These are phyloP conservation scores for Rhynchopsitta pachyrhyncha DNA, from an alignment of 2,113 vertebrate species.

Conservation along the genomic window DNA sequence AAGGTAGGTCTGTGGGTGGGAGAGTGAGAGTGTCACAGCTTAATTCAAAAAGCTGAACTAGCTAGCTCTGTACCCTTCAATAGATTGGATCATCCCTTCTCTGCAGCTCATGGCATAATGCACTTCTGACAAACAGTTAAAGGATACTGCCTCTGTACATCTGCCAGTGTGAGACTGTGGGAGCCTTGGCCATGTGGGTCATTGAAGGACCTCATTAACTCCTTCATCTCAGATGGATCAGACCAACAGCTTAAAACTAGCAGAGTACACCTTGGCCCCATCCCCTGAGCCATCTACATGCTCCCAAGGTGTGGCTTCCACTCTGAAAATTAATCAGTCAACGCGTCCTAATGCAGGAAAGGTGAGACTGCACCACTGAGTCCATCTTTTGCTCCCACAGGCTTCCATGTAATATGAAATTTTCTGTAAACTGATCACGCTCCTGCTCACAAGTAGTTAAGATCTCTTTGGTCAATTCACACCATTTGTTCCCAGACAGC, in stretches of 20 bases:
- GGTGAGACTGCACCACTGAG: no score
- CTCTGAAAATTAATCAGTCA: not conserved
- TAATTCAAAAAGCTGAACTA: not conserved
- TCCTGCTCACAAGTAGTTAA: not conserved
- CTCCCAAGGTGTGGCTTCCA: not conserved
- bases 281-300: not conserved
- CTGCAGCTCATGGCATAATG: rapidly evolving
- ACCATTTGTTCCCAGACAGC: not conserved
- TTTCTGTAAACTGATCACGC: not conserved
- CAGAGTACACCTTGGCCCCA: not conserved
- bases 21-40: not conserved
- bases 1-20: not conserved
- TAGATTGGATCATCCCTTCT: not conserved
- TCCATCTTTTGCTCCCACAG: not conserved
- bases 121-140: not conserved
- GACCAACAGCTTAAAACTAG: not conserved
- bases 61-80: not conserved
- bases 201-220: not conserved
- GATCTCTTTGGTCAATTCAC: not conserved
- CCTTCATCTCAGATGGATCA: not conserved
- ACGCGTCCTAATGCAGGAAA: not conserved
- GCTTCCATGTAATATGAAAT: rapidly evolving
- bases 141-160: not conserved
- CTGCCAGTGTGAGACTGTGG: not conserved
- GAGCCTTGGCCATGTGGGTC: not conserved